Conservation (phyloP, 2,888 invertebrate species). For the Pyrrhosoma nymphula region DNA sequence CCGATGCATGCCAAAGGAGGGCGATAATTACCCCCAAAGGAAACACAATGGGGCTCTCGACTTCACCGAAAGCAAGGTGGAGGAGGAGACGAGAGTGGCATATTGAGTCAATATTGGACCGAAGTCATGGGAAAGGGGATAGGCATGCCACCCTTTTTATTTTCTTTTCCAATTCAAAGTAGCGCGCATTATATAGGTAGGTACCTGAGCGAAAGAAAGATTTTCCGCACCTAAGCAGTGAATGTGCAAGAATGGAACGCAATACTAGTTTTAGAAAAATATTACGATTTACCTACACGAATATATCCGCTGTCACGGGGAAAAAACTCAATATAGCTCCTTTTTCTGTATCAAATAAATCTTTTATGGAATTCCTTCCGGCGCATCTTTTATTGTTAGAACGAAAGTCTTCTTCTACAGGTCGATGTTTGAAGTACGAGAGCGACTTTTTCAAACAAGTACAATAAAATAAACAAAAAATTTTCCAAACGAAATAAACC, state of each 20-base stretch:
- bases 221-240: neutral
- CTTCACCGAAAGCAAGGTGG: neutral
- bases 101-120: constrained; percentile 12
- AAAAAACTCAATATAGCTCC: no score
- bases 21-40: constrained; percentile 3
- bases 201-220: neutral
- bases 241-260: neutral
- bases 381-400: no score
- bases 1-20: constrained; percentile 13
- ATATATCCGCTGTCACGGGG: no score
- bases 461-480: no score
- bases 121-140: neutral
- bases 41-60: neutral
- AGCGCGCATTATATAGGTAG: neutral
- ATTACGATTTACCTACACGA: no score
- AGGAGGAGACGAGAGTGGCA: neutral
- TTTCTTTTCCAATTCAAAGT: neutral
- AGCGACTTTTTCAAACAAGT: no score
- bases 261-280: no score
- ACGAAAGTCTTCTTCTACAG: no score
- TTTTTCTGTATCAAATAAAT: no score
- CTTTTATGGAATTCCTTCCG: no score
- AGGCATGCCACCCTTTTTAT: neutral
- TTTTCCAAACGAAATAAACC: no score
- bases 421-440: no score